Conservation (phyloP, 2,113 vertebrate genomes). For the Ochotona princeps region DNA sequence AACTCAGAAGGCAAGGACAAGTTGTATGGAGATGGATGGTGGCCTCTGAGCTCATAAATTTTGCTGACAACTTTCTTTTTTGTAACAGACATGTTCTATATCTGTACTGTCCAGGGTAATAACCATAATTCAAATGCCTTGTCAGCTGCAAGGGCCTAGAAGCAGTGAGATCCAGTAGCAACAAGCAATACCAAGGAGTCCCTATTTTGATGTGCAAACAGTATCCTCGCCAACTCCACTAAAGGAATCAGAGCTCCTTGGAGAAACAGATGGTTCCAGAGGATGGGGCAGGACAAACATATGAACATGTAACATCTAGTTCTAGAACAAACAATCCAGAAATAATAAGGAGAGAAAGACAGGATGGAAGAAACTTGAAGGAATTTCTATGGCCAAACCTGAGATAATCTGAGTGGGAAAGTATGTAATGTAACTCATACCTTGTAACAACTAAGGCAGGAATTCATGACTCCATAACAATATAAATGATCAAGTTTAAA, state of each 20-base stretch:
- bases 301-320: background rate
- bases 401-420: constrained; percentile 31
- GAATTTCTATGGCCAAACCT: background rate
- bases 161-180: background rate
- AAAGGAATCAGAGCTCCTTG: background rate
- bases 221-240: background rate
- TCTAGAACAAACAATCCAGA: background rate
- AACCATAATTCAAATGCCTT: background rate
- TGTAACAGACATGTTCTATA: background rate
- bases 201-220: background rate
- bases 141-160: background rate
- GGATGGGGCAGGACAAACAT: background rate
- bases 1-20: background rate
- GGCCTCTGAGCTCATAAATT: background rate
- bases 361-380: background rate
- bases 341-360: background rate
- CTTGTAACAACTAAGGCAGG: background rate
- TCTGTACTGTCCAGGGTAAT: background rate
- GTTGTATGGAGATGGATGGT: background rate
- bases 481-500: background rate
- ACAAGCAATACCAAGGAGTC: background rate
- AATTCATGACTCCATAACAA: background rate
- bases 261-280: background rate
- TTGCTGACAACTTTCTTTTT: background rate
- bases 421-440: background rate